These are phyloP conservation scores for Microdon myrmicae DNA, from an alignment of 2,888 invertebrate species.

Conservation along the genomic window DNA sequence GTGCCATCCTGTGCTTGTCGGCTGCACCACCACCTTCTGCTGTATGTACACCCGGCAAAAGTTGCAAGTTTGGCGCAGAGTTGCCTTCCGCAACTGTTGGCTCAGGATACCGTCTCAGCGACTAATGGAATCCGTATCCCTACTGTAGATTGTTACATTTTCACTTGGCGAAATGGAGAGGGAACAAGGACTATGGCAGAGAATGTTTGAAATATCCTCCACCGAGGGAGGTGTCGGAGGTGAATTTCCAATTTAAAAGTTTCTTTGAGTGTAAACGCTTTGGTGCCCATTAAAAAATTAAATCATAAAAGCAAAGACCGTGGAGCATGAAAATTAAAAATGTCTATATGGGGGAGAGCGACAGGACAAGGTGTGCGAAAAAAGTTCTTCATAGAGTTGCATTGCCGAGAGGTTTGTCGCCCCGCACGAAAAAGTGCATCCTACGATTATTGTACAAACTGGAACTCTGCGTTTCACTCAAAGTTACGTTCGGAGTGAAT, in stretches of 20 bases:
- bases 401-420: conserved; percentile 31
- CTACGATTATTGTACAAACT: conserved; percentile 28
- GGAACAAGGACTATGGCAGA: too few species aligned
- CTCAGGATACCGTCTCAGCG: conserved; percentile 8
- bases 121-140: conserved; percentile 37
- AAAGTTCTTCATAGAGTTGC: conserved; percentile 50
- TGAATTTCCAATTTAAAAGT: conserved; percentile 36
- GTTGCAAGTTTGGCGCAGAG: conserved; percentile 50
- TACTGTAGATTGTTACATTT: conserved; percentile 11
- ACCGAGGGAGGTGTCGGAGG: conserved; percentile 3
- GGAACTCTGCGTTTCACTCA: conserved; percentile 38
- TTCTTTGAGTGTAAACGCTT: conserved; percentile 27
- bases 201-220: too few species aligned
- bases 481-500: conserved; percentile 48
- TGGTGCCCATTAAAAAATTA: conserved; percentile 51
- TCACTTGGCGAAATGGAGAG: too few species aligned
- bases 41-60: conserved; percentile 33
- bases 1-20: conserved; percentile 1
- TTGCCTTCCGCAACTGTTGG: conserved; percentile 39
- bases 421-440: not conserved
- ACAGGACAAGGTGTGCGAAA: conserved; percentile 12
- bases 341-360: not conserved
- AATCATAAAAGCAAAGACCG: conserved; percentile 47
- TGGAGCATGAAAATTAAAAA: not conserved
- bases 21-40: not conserved